Evolutionary conservation across 2,113 vertebrate genomes (phyloP).

Genomic region (Bos javanicus): DNA sequence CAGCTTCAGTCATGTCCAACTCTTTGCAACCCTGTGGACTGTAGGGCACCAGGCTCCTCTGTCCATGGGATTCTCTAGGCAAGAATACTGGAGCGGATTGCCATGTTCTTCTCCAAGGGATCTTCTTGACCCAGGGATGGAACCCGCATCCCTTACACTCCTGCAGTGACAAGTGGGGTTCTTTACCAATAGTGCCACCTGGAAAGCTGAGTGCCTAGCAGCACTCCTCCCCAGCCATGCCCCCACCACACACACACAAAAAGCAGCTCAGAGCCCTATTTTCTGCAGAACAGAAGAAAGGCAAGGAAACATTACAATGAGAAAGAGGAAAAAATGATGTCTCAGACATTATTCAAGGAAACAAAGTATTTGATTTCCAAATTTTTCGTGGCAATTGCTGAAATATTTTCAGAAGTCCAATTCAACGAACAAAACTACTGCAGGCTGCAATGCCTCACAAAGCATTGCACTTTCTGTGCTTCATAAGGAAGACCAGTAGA

Average conservation of each 20-base stretch:
- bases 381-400: not conserved
- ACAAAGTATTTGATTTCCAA: not conserved
- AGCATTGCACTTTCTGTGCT: not conserved
- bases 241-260: not conserved
- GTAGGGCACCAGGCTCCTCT: not conserved
- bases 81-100: not conserved
- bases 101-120: not conserved
- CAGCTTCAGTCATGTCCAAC: not conserved
- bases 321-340: not conserved
- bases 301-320: not conserved
- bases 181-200: not conserved
- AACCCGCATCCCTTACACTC: not conserved
- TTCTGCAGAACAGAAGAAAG: not conserved
- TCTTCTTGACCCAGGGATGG: not conserved
- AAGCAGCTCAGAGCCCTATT: not conserved
- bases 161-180: not conserved
- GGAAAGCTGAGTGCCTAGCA: not conserved
- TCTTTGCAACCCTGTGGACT: not conserved
- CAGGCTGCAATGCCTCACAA: fast-evolving
- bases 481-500: not conserved
- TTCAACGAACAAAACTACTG: not conserved
- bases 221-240: not conserved
- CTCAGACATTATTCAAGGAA: not conserved
- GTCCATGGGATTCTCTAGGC: not conserved
- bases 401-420: not conserved